Evolutionary conservation across 1,140 invertebrate species (phyloP).

Genomic region (Heliconius hewitsoni): DNA sequence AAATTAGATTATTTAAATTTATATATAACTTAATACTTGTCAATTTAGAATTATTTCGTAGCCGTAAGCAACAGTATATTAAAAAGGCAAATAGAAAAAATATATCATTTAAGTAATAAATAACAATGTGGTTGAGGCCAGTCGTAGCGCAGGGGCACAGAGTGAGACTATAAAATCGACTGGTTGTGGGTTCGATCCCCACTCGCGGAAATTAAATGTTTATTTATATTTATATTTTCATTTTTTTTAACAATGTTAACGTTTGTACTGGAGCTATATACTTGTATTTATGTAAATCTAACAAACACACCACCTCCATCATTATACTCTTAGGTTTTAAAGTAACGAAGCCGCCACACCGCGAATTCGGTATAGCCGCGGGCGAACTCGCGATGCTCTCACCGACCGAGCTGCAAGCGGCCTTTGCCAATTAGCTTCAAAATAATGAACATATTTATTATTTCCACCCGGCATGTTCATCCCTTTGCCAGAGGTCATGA

Average conservation of each 20-base stretch:
- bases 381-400: slow-evolving; percentile 61
- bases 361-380: slow-evolving; percentile 66
- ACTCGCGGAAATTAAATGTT: no score
- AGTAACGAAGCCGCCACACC: slow-evolving; percentile 64
- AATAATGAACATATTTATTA: slow-evolving; percentile 83
- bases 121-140: no score
- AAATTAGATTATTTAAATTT: neutral
- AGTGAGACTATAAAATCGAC: no score
- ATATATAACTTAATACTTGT: neutral
- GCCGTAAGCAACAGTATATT: no score
- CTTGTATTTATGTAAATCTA: neutral
- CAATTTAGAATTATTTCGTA: neutral
- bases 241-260: no score
- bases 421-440: slow-evolving; percentile 80
- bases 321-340: neutral
- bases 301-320: neutral
- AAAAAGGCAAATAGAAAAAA: no score
- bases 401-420: slow-evolving; percentile 69
- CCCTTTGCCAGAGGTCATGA: slow-evolving; percentile 74
- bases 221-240: no score
- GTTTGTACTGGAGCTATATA: no score
- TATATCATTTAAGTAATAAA: no score
- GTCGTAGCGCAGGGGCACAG: no score
- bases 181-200: no score
- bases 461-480: slow-evolving; percentile 74